Base-by-base conservation (phyloP, 2,888 invertebrate species). In the Muscina levida region DNA sequence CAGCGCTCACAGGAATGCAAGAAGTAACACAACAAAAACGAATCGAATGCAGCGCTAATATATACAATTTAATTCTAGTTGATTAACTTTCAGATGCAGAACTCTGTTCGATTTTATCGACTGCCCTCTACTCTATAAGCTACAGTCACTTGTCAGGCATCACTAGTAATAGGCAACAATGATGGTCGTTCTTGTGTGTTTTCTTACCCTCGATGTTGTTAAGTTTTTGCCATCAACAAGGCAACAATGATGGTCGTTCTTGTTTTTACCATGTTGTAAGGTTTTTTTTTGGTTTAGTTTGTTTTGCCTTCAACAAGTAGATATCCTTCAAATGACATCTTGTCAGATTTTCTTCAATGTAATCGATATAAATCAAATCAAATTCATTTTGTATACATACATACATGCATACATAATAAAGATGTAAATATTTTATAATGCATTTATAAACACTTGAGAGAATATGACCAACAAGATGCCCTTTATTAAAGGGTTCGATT, bases 321-420 rank as follows among this genome's bases (percentile, higher is more conserved):
- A 17, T 48, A 19, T 19, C 1, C 48, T 31, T 57, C 37, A 31
- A 17, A 17, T 59, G 39, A 31, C 39, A 2, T 13, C 15, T 39
- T 62, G 42, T 42, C 39, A 37, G 22, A 6, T 22, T 62, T 59
- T 37, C 39, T 24, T 57, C 57, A 57, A 57, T 31, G 39, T 31
- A 59, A 59, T 59, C 59, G 19, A 59, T n/a, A 59, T 59, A 39
- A 39, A 59, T n/a, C 59, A 59, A 19, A 39, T 19, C 19, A 48
- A 57, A 15, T 17, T n/a, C n/a, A n/a, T n/a, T n/a, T n/a, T n/a
- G n/a, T n/a, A n/a, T n/a, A n/a, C n/a, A n/a, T n/a, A n/a, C n/a
- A n/a, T n/a, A n/a, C n/a, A n/a, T n/a, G n/a, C n/a, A 19, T 44
- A 1, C 57, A 37, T 31, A 31, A 46, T 46, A 17, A 44, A 57